Percentiles rank a stretch among this genome's conserved stretches.
Conservation (phyloP, 2,797 vertebrate genomes). For the Chromis chromis region DNA sequence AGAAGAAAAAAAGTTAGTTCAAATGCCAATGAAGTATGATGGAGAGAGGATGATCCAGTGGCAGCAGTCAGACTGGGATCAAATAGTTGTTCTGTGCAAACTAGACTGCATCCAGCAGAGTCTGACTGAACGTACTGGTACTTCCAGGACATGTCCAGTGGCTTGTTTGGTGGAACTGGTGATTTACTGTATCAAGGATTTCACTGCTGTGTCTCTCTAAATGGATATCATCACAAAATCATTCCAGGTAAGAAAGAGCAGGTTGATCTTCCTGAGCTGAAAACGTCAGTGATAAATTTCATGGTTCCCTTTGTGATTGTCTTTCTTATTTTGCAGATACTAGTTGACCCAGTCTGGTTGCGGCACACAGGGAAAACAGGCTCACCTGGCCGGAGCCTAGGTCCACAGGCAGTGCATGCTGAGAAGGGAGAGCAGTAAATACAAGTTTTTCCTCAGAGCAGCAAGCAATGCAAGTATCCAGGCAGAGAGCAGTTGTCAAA, state of each 20-base stretch:
- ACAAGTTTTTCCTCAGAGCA: slow-evolving; percentile 75
- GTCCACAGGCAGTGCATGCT: slow-evolving; percentile 87
- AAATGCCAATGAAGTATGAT: slow-evolving; percentile 35
- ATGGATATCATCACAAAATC: background rate
- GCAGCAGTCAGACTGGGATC: slow-evolving; percentile 53
- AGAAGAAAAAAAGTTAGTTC: slow-evolving; percentile 29
- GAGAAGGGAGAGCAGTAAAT: slow-evolving; percentile 87
- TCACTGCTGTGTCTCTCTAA: background rate
- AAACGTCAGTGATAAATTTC: too few relatives aligned
- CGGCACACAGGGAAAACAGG: slow-evolving; percentile 65
- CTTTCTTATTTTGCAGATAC: slow-evolving; percentile 18
- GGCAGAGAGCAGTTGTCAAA: slow-evolving; percentile 25
- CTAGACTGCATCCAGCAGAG: background rate
- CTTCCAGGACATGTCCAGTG: too few relatives aligned
- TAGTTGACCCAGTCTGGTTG: slow-evolving; percentile 59
- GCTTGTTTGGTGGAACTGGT: too few relatives aligned
- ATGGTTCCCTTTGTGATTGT: background rate
- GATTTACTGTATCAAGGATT: too few relatives aligned
- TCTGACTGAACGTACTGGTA: too few relatives aligned
- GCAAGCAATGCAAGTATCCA: slow-evolving; percentile 15
- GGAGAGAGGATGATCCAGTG: slow-evolving; percentile 24
- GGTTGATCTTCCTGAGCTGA: too few relatives aligned
- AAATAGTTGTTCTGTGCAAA: slow-evolving; percentile 39
- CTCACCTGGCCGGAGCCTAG: slow-evolving; percentile 90
- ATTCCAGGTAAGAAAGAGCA: background rate